Conservation (phyloP, 2,888 invertebrate genomes). For the Microctonus brassicae region DNA sequence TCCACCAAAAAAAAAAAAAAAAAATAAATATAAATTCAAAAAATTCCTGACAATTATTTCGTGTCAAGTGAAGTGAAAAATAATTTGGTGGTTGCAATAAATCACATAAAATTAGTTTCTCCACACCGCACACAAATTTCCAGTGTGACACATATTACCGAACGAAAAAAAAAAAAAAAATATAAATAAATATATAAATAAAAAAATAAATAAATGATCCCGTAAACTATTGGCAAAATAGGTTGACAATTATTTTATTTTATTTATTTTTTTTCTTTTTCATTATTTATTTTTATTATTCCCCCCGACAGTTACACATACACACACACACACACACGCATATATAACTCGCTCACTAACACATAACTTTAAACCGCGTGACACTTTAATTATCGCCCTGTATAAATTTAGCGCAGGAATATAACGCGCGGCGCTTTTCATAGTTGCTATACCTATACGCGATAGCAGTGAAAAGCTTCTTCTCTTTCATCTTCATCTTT, state of each 20-base stretch:
- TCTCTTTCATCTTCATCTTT: slow-evolving; percentile 37
- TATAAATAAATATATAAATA: no score
- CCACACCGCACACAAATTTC: background rate
- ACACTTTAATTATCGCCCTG: slow-evolving; percentile 67
- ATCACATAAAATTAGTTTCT: background rate
- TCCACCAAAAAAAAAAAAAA: no score
- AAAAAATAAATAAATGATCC: background rate
- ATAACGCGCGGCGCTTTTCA: slow-evolving; percentile 32
- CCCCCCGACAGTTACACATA: background rate
- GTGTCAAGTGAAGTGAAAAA: background rate
- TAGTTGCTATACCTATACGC: slow-evolving; percentile 31
- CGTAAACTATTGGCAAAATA: slow-evolving; percentile 28
- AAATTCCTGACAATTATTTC: no score
- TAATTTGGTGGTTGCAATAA: background rate
- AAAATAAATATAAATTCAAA: no score
- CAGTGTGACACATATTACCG: background rate
- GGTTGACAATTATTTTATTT: slow-evolving; percentile 22
- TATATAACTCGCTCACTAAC: background rate
- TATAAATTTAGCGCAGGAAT: slow-evolving; percentile 56
- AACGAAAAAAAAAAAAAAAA: slow-evolving; percentile 45
- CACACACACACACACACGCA: slow-evolving; percentile 39
- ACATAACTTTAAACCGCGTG: slow-evolving; percentile 46
- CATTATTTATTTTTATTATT: slow-evolving; percentile 12
- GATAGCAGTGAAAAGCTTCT: slow-evolving; percentile 36
- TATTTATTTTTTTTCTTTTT: slow-evolving; percentile 19